phyloP scores from a whole-genome alignment of 2,797 vertebrate genomes.

The Amblyopsis hoosieri region DNA sequence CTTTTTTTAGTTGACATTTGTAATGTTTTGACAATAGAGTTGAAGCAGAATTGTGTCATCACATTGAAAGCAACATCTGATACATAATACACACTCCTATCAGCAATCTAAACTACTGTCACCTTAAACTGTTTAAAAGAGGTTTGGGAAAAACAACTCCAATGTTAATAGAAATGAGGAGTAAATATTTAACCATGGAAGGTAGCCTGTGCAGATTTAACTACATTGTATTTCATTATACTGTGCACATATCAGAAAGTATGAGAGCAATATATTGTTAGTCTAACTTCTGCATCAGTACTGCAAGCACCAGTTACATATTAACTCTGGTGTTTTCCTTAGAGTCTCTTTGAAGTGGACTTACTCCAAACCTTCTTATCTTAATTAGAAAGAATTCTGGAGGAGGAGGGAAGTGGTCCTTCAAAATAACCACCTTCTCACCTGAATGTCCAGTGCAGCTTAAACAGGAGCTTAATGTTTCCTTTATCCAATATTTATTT shows the following conservation, averaged over 20 bases:
- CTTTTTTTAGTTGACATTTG: too few species aligned
- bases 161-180: too few species aligned
- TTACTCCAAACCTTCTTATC: slow-evolving; percentile 71
- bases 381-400: slow-evolving; percentile 74
- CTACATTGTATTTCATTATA: slow-evolving; percentile 5
- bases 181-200: too few species aligned
- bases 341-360: slow-evolving; percentile 74
- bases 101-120: too few species aligned
- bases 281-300: slow-evolving; percentile 48
- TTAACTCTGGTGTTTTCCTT: slow-evolving; percentile 72
- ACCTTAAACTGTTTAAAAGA: too few species aligned
- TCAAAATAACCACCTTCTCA: slow-evolving; percentile 59
- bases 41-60: too few species aligned
- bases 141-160: too few species aligned
- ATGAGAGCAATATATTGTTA: slow-evolving; percentile 34
- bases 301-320: slow-evolving; percentile 65
- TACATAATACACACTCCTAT: too few species aligned
- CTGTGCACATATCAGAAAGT: slow-evolving; percentile 13
- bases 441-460: slow-evolving; percentile 34
- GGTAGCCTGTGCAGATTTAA: too few species aligned
- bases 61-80: too few species aligned
- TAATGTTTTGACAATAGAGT: too few species aligned
- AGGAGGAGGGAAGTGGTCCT: slow-evolving; percentile 62
- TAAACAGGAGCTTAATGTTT: slow-evolving; percentile 25
- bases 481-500: slow-evolving; percentile 39